Conservation (phyloP, 2,888 invertebrate species). For the Oegoconia quadripuncta region DNA sequence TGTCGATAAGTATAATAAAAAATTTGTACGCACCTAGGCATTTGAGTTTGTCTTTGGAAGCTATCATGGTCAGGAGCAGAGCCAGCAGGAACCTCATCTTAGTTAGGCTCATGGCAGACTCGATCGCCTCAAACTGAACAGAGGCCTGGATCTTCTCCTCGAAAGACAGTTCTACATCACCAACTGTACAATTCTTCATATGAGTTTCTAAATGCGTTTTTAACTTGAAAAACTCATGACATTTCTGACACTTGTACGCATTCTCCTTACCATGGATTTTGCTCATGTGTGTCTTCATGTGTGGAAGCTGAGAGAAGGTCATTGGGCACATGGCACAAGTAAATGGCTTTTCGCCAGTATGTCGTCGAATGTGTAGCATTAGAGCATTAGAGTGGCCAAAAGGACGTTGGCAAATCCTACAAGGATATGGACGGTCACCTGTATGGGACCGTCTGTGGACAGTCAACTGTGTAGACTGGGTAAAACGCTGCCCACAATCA, state of each 20-base stretch:
- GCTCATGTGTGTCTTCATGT: conserved; percentile 92
- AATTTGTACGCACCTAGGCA: conserved; percentile 83
- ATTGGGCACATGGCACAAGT: conserved; percentile 83
- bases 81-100: conserved; percentile 89
- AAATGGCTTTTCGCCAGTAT: conserved; percentile 93
- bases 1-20: conserved; percentile 29
- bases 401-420: conserved; percentile 87
- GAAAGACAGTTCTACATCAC: conserved; percentile 38
- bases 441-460: conserved; percentile 92
- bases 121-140: conserved; percentile 53
- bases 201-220: conserved; percentile 86
- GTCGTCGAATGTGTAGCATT: conserved; percentile 89
- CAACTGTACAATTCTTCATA: conserved; percentile 65
- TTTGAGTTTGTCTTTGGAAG: conserved; percentile 86
- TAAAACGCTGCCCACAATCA: conserved; percentile 88
- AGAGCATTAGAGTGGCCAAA: conserved; percentile 92
- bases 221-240: conserved; percentile 86
- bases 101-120: conserved; percentile 82
- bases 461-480: conserved; percentile 90
- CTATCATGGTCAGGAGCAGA: conserved; percentile 89
- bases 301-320: conserved; percentile 89
- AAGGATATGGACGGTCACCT: conserved; percentile 89
- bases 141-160: conserved; percentile 44
- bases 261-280: conserved; percentile 89
- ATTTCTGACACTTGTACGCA: conserved; percentile 87